A percentile compares a stretch with the other conserved stretches of the same genome.
Evolutionary conservation across 2,888 invertebrate genomes (phyloP).

Genomic region (Nomada hirtipes): DNA sequence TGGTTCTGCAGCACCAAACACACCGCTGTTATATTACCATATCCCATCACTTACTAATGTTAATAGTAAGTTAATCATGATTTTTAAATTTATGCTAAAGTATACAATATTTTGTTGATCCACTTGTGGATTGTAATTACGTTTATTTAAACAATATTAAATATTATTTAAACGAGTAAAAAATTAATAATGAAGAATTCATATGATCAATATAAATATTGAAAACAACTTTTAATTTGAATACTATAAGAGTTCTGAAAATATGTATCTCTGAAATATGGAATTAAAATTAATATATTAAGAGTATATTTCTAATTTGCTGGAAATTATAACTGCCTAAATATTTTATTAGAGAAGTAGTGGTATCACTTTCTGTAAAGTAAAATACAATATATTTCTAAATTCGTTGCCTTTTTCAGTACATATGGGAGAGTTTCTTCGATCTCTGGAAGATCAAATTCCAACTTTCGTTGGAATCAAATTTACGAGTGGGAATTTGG

Average conservation of each 20-base stretch:
- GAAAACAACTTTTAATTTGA: too few relatives aligned
- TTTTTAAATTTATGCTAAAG: background rate
- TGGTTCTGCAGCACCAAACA: constrained; percentile 89
- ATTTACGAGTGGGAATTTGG: constrained; percentile 90
- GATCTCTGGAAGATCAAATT: constrained; percentile 87
- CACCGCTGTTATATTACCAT: constrained; percentile 93
- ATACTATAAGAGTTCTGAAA: too few relatives aligned
- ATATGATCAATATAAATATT: too few relatives aligned
- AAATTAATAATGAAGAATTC: too few relatives aligned
- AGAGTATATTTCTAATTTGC: too few relatives aligned
- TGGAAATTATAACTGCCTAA: too few relatives aligned
- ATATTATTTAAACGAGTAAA: too few relatives aligned
- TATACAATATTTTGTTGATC: background rate
- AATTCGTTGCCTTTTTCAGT: constrained; percentile 84
- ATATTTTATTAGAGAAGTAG: background rate
- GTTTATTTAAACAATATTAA: too few relatives aligned
- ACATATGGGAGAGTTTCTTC: constrained; percentile 89
- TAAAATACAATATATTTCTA: background rate
- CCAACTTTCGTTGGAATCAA: constrained; percentile 93
- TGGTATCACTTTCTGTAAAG: background rate
- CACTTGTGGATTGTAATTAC: too few relatives aligned
- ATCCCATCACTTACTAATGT: constrained; percentile 91
- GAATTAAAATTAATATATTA: too few relatives aligned
- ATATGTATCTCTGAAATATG: too few relatives aligned
- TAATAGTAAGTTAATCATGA: constrained; percentile 86